Evolutionary conservation across 1,140 invertebrate genomes (phyloP).

Genomic region (Bradynema listronoti): DNA sequence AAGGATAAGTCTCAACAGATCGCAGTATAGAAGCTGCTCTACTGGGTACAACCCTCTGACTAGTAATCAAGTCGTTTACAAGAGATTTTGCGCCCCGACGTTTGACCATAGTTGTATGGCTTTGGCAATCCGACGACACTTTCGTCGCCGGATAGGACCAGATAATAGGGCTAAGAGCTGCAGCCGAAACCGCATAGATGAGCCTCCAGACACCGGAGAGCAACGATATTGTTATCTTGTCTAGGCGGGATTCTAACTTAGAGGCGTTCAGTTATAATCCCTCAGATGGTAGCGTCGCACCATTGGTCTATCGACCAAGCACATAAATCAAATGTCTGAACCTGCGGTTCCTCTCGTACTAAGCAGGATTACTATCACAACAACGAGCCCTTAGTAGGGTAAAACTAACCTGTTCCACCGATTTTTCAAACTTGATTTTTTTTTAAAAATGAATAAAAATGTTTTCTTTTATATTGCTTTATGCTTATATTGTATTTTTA

Average conservation of each 20-base stretch:
- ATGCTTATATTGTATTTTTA: too few species aligned
- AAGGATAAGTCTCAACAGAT: constrained; percentile 62
- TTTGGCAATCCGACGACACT: constrained; percentile 14
- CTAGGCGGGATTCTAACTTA: constrained; percentile 70
- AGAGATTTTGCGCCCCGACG: constrained; percentile 60
- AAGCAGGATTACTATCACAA: constrained; percentile 63
- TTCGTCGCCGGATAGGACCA: constrained; percentile 7
- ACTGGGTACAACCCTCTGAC: constrained; percentile 61
- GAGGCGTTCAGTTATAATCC: constrained; percentile 77
- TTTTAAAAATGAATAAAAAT: too few species aligned
- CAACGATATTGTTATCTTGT: constrained; percentile 44
- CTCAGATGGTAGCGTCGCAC: constrained; percentile 73
- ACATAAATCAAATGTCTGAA: constrained; percentile 72
- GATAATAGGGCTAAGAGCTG: constrained; percentile 28
- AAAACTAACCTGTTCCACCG: constrained; percentile 76
- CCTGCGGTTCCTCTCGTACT: constrained; percentile 73
- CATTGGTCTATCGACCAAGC: constrained; percentile 62
- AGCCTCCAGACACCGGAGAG: constrained; percentile 51
- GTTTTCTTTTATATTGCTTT: too few species aligned
- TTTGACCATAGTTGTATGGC: constrained; percentile 48
- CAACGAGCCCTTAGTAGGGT: constrained; percentile 64
- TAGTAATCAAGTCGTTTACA: constrained; percentile 62
- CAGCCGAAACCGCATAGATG: constrained; percentile 39
- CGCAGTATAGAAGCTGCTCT: constrained; percentile 60
- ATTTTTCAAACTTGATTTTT: too few species aligned